phyloP scores from a whole-genome alignment of 2,113 vertebrate species.

The Ciconia maguari region DNA sequence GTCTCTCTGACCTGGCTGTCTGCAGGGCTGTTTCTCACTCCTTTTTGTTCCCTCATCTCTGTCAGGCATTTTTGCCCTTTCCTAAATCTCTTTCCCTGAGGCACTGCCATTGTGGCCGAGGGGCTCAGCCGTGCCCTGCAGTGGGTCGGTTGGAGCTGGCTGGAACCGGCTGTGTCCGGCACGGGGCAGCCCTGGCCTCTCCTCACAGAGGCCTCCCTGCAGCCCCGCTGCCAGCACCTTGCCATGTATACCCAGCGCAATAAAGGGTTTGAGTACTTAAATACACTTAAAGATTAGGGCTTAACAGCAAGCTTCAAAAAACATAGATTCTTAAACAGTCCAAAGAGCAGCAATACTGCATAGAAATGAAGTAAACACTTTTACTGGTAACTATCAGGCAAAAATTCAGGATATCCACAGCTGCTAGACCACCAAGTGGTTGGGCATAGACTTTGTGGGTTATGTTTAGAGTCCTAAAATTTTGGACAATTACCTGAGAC shows the following conservation, averaged over 20 bases:
- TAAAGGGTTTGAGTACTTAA: background rate
- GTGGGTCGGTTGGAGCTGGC: background rate
- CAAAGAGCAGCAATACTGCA: rapidly evolving
- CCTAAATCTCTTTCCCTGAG: background rate
- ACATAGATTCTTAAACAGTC: background rate
- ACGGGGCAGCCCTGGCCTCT: background rate
- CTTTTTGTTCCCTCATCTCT: background rate
- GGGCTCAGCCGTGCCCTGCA: background rate
- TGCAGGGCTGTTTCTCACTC: background rate
- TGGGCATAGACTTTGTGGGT: background rate
- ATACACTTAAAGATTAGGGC: background rate
- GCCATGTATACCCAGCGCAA: rapidly evolving
- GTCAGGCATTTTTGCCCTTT: background rate
- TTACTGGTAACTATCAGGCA: background rate
- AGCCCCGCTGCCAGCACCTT: rapidly evolving
- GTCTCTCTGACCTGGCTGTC: background rate
- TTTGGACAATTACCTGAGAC: background rate
- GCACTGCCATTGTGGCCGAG: rapidly evolving
- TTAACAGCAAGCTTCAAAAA: background rate
- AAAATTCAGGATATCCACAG: background rate
- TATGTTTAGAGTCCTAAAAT: background rate
- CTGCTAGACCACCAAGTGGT: background rate
- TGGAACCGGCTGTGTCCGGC: background rate
- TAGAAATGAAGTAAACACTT: background rate
- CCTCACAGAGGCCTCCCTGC: background rate